Conservation (phyloP, 2,113 vertebrate genomes). For the Rhynchomys soricoides region DNA sequence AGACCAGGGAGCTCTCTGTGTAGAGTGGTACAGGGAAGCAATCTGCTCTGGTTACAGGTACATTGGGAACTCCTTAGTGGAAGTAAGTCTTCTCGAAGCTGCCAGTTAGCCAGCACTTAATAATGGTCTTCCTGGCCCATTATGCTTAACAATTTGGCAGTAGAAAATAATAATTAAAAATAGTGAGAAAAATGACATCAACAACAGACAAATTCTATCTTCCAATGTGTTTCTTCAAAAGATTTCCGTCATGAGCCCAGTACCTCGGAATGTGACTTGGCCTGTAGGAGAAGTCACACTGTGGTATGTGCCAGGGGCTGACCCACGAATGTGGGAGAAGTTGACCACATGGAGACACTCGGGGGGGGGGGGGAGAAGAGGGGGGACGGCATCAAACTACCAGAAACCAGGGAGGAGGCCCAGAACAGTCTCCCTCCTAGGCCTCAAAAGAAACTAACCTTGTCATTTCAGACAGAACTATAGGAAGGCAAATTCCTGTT, state of each 20-base stretch:
- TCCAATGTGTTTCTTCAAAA: background rate
- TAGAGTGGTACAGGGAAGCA: rapidly evolving
- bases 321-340: background rate
- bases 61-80: rapidly evolving
- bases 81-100: rapidly evolving
- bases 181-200: background rate
- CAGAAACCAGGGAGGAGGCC: background rate
- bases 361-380: background rate
- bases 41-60: background rate
- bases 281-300: background rate
- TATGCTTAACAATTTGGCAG: too few relatives aligned
- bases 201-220: background rate
- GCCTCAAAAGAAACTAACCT: background rate
- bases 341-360: rapidly evolving
- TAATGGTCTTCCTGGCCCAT: rapidly evolving
- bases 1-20: background rate
- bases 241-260: background rate
- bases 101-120: background rate
- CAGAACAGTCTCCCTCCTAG: background rate
- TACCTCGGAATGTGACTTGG: background rate
- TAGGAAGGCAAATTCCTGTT: background rate
- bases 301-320: background rate
- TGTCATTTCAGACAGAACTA: background rate
- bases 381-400: background rate
- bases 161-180: background rate